Evolutionary conservation across 2,113 vertebrate species (phyloP).

Genomic region (Pelecanoides urinatrix): DNA sequence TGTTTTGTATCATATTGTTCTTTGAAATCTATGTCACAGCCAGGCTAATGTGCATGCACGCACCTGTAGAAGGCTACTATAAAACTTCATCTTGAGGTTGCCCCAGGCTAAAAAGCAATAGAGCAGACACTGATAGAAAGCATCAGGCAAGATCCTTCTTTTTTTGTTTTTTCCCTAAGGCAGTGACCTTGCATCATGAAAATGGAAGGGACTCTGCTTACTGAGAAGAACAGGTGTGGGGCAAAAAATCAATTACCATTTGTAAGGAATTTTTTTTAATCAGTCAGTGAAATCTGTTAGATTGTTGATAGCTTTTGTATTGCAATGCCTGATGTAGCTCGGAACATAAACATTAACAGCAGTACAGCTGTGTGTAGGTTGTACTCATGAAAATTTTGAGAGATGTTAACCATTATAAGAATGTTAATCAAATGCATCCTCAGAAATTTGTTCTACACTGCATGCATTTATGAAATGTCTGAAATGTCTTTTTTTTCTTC

Average conservation of each 20-base stretch:
- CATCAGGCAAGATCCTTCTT: background rate
- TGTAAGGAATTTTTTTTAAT: background rate
- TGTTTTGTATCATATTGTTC: background rate
- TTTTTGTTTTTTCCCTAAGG: background rate
- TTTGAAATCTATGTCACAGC: background rate
- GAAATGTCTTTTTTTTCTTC: background rate
- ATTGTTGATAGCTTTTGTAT: background rate
- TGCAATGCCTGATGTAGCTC: background rate
- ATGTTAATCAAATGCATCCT: background rate
- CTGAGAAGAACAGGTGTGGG: background rate
- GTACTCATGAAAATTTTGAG: background rate
- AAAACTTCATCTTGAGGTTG: rapidly evolving
- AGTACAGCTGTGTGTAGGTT: background rate
- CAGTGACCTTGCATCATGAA: background rate
- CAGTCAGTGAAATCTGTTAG: background rate
- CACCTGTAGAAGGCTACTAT: background rate
- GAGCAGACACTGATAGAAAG: background rate
- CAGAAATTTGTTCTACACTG: background rate
- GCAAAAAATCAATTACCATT: rapidly evolving
- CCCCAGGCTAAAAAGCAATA: background rate
- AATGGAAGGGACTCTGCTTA: background rate
- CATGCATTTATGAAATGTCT: background rate
- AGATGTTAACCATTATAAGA: background rate
- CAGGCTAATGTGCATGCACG: rapidly evolving
- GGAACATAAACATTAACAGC: background rate